Percentiles rank a stretch among this genome's conserved stretches.
These are phyloP conservation scores for Cepaea hortensis DNA, from an alignment of 2,888 invertebrate genomes.

Conservation along the genomic window DNA sequence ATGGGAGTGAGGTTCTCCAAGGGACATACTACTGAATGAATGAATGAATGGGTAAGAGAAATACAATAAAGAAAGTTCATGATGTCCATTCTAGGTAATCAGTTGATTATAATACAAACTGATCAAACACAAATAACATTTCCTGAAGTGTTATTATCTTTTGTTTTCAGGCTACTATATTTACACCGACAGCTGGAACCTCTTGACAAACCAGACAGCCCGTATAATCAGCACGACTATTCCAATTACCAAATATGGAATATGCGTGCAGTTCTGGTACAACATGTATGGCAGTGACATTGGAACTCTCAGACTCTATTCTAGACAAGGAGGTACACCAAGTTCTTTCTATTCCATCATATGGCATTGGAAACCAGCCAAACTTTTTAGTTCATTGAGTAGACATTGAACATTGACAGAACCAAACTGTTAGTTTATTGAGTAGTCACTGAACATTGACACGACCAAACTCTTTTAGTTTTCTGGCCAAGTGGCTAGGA, in stretches of 20 bases:
- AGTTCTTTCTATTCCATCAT: background rate
- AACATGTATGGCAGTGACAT: slow-evolving; percentile 70
- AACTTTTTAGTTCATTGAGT: too few species aligned
- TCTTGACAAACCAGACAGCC: slow-evolving; percentile 63
- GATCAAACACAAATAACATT: background rate
- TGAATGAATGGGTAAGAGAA: too few species aligned
- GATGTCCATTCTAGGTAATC: too few species aligned
- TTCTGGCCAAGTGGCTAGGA: too few species aligned
- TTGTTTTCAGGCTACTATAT: slow-evolving; percentile 67
- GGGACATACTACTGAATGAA: too few species aligned
- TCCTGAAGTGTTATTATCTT: background rate
- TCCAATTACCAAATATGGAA: slow-evolving; percentile 52
- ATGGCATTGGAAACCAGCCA: background rate
- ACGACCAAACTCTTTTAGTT: too few species aligned
- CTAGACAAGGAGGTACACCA: slow-evolving; percentile 49
- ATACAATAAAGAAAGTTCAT: background rate
- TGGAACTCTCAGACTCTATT: slow-evolving; percentile 66
- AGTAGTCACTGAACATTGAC: too few species aligned
- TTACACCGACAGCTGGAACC: slow-evolving; percentile 64
- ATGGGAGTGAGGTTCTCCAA: too few species aligned
- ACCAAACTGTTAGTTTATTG: too few species aligned
- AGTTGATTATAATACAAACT: background rate
- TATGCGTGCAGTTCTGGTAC: slow-evolving; percentile 69
- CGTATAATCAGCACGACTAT: slow-evolving; percentile 59
- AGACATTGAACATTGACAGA: too few species aligned